A percentile compares a stretch with the other conserved stretches of the same genome.
Conservation (phyloP, 2,888 invertebrate species). For the Amphipyra tragopoginis region DNA sequence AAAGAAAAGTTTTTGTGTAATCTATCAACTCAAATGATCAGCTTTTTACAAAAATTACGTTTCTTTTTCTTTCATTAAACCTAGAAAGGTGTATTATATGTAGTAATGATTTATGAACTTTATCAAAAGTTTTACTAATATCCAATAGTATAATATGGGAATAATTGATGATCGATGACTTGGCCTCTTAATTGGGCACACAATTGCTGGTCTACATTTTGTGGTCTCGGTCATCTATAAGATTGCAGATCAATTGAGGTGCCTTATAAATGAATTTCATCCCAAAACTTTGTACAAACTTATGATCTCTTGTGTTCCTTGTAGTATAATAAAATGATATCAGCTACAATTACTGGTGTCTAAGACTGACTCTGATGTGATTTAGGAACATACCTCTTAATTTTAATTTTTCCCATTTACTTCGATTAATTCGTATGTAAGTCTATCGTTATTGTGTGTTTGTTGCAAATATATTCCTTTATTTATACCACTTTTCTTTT, state of each 20-base stretch:
- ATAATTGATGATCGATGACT: conserved; percentile 11
- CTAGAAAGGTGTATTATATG: conserved; percentile 7
- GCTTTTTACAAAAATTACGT: conserved; percentile 22
- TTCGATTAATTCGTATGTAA: conserved; percentile 78
- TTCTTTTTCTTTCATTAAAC: not conserved
- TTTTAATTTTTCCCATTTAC: conserved; percentile 79
- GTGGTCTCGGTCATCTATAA: conserved; percentile 27
- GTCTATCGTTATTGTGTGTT: conserved; percentile 88
- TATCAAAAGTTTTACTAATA: not conserved
- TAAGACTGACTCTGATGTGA: conserved; percentile 83
- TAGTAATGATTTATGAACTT: not conserved
- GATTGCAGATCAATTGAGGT: conserved; percentile 68
- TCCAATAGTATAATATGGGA: conserved; percentile 8
- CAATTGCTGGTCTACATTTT: conserved; percentile 25
- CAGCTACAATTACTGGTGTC: conserved; percentile 65
- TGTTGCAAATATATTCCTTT: conserved; percentile 90
- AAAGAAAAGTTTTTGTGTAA: conserved; percentile 51
- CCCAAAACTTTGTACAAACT: conserved; percentile 64
- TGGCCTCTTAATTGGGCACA: conserved; percentile 7
- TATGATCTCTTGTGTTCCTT: conserved; percentile 85
- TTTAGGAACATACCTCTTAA: conserved; percentile 73
- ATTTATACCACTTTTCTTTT: conserved; percentile 88
- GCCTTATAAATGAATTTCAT: conserved; percentile 61
- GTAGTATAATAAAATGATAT: conserved; percentile 72
- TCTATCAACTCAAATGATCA: conserved; percentile 65